Evolutionary conservation across 2,888 invertebrate species (phyloP), one percentile per base, ranked within the genome.

Genomic region (Polietes domitor): DNA sequence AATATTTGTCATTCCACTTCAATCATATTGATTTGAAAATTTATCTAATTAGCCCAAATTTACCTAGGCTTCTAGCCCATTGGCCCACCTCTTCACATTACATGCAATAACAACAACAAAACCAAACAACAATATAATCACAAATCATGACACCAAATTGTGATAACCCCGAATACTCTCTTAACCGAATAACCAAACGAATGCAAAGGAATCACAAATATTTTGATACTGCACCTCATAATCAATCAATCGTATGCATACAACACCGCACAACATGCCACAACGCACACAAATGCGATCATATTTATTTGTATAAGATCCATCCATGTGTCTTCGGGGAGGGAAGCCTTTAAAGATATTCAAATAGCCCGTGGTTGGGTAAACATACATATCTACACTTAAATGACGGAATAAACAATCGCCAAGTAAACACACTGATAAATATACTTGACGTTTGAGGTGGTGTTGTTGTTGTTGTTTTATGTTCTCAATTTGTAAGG

Each of bases 401-500:
- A 61, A 61, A 65, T 15, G 19, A 10, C 61, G n/a, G 43, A 68
- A 43, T 68, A 68, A 68, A 68, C 68, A 68, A 68, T 21, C 12
- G 24, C 43, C 12, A 24, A 12, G 17, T 68, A 68, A 43, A 68
- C 19, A 68, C 1, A 63, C 43, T 43, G 43, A 68, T 68, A 68
- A 32, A 32, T 17, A 32, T 26, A 65, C 65, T 68, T 68, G 68
- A 68, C 43, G 19, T 61, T n/a, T n/a, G n/a, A n/a, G n/a, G 41
- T 32, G 19, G 37, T 21, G 12, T 37, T 68, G 37, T 32, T 41
- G 63, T 26, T 41, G 72, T 50, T 19, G n/a, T 73, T 73, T 73
- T 58, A 61, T 73, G 73, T 73, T 73, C 73, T 61, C 58, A 58
- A 73, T 73, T 58, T 41, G 58, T 61, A 73, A 73, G 58, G 73